Base-by-base conservation (phyloP, 2,888 invertebrate genomes). In the Alsophila aescularia region DNA sequence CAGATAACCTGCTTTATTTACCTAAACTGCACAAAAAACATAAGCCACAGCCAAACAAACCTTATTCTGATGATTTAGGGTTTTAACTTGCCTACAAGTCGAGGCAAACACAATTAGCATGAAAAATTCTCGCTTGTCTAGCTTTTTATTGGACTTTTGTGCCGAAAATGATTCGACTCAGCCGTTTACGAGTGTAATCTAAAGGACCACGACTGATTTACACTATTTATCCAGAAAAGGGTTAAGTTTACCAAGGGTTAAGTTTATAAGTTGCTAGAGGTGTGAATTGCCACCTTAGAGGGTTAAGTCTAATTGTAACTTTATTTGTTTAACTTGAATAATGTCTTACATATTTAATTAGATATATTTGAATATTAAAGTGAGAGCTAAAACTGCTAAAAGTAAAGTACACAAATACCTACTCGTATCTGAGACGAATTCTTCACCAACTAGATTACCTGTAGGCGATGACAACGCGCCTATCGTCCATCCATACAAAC, bases 131-230 rank as follows among this genome's bases (percentile, higher is more conserved):
- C 32, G 56, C 52, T 55, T 37, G 52, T 59, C 48, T 52, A 54
- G 54, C 52, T 54, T 52, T 60, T 56, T 52, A 54, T 56, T 48
- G 37, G 45, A 49, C 31, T 34, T 49, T 54, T 54, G 49, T 52
- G 49, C 49, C 51, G 54, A 52, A 51, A 54, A 54, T 53, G 52
- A 54, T 53, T 58, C 54, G 57, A 31, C 51, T 51, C 40, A 48
- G 52, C 50, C 51, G 40, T 60, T 60, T 57, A 60, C 37, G 51
- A 49, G 54, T 14, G 54, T 47, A 50, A 51, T 53, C 51, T 57
- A 60, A 56, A 48, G 50, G 50, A 49, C 42, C 40, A 39, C 36
- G 50, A n/a, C 31, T 42, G 47, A 50, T 52, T 2, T 39, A 10
- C 10, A n/a, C 29, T 29, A 10, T n/a, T 29, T 10, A 10, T 1